These are phyloP conservation scores for Pachyrhynchus sulphureomaculatus DNA, from an alignment of 1,140 invertebrate species.

Conservation along the genomic window DNA sequence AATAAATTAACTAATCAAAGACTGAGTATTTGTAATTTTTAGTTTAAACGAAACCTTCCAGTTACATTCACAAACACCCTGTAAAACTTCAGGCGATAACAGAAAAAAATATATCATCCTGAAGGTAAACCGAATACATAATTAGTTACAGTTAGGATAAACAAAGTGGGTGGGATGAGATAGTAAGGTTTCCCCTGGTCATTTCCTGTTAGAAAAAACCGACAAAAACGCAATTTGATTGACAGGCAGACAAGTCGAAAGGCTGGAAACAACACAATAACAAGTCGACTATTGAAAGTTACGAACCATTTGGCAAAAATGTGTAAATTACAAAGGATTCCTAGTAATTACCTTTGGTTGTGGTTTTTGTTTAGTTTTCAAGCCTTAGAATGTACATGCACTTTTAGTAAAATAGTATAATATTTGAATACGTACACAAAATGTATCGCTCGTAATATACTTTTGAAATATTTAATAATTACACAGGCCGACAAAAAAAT, in stretches of 20 bases:
- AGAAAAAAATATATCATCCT: neutral
- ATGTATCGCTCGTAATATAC: too few species aligned
- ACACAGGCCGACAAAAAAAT: too few species aligned
- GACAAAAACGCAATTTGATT: slow-evolving; percentile 40
- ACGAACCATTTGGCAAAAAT: slow-evolving; percentile 17
- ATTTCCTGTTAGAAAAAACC: slow-evolving; percentile 42
- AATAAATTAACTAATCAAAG: too few species aligned
- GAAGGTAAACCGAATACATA: slow-evolving; percentile 3
- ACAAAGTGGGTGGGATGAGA: slow-evolving; percentile 15
- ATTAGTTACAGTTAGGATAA: slow-evolving; percentile 19
- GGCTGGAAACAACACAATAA: slow-evolving; percentile 30
- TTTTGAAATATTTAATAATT: too few species aligned
- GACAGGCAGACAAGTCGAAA: slow-evolving; percentile 32
- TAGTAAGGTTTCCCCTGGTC: slow-evolving; percentile 39
- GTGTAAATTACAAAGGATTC: slow-evolving; percentile 32
- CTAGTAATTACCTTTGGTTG: slow-evolving; percentile 15
- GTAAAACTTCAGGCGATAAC: neutral
- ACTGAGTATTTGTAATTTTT: too few species aligned
- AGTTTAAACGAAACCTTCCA: too few species aligned
- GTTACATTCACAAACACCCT: too few species aligned
- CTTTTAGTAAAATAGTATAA: too few species aligned
- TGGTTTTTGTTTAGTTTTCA: neutral
- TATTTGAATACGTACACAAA: too few species aligned
- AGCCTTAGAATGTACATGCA: neutral
- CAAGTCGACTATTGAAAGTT: slow-evolving; percentile 18